Conservation (phyloP, 2,113 vertebrate species). For the Phyllostomus hastatus region DNA sequence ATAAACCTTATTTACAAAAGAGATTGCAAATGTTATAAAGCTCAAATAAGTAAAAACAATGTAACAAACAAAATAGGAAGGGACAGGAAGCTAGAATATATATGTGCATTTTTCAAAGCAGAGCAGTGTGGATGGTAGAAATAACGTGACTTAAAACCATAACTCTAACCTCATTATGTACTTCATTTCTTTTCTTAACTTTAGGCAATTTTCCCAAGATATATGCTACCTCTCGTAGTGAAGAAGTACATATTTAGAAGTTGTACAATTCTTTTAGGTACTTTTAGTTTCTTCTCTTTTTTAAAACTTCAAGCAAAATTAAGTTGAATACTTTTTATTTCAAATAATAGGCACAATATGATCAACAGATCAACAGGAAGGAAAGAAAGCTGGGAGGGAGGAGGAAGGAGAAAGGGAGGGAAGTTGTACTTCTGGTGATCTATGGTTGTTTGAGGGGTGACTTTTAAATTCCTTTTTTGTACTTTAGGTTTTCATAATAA, state of each 20-base stretch:
- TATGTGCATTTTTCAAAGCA: background rate
- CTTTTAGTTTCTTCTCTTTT: background rate
- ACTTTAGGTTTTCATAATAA: constrained; percentile 18
- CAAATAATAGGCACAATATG: background rate
- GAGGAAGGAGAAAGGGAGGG: background rate
- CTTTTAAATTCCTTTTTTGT: background rate
- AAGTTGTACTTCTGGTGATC: background rate
- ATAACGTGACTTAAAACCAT: background rate
- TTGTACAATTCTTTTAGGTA: background rate
- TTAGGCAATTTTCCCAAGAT: background rate
- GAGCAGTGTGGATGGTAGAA: background rate
- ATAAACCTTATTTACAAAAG: background rate
- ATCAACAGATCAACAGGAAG: background rate
- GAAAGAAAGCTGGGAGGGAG: background rate
- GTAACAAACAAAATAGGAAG: background rate
- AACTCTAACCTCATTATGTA: background rate
- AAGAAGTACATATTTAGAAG: constrained; percentile 14
- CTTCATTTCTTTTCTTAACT: background rate
- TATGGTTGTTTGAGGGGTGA: background rate
- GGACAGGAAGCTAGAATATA: background rate
- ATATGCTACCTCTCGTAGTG: background rate
- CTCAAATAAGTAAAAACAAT: background rate
- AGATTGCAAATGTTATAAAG: background rate
- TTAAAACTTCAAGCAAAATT: constrained; percentile 16
- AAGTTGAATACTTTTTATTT: constrained; percentile 10